These are phyloP conservation scores for Procapra przewalskii DNA, from an alignment of 2,113 vertebrate genomes.

Conservation along the genomic window DNA sequence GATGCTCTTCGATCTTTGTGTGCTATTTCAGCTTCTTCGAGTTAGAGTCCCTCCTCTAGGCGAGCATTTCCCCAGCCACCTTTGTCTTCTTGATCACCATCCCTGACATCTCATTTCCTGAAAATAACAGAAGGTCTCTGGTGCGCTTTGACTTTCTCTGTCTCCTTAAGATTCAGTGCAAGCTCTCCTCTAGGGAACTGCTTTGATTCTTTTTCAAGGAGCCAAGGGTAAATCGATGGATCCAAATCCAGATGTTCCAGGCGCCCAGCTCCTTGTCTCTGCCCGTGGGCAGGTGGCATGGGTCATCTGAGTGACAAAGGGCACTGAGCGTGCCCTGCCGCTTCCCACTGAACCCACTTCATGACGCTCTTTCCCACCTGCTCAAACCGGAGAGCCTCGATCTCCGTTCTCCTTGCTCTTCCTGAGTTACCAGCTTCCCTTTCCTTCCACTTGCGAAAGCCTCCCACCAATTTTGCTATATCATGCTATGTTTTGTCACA, in stretches of 20 bases:
- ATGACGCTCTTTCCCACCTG: neutral
- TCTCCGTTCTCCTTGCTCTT: neutral
- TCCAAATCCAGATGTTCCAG: neutral
- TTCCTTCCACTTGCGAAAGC: conserved; percentile 24
- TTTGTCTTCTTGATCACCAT: neutral
- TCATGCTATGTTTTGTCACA: conserved; percentile 40
- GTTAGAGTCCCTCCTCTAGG: neutral
- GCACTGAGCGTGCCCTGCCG: fast-evolving
- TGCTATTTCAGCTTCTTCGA: neutral
- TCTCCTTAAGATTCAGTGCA: neutral
- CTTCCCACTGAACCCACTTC: neutral
- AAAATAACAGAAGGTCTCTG: neutral
- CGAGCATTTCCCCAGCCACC: neutral
- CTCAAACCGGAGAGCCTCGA: neutral
- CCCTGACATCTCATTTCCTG: neutral
- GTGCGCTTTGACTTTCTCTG: neutral
- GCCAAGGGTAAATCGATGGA: neutral
- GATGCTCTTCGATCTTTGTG: neutral
- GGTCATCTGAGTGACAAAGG: neutral
- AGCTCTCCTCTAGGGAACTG: neutral
- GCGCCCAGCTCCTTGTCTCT: neutral
- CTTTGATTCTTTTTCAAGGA: neutral
- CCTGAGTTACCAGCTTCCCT: neutral
- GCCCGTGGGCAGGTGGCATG: neutral
- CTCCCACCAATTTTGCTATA: conserved; percentile 35